phyloP scores from a whole-genome alignment of 2,888 invertebrate genomes.

The Chymomyza caudatula region DNA sequence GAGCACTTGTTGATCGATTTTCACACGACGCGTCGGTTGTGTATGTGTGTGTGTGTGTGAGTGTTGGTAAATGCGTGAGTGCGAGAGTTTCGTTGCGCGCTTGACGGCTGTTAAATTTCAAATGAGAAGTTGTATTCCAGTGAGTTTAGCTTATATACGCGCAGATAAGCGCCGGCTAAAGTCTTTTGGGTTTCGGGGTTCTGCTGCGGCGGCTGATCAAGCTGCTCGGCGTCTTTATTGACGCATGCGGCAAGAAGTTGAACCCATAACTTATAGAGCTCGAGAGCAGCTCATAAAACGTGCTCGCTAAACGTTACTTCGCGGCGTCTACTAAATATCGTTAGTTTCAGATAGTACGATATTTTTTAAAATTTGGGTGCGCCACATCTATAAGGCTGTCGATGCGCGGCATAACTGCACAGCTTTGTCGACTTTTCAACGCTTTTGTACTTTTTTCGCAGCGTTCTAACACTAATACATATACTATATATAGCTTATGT shows the following conservation, averaged over 20 bases:
- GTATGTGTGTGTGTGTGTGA: neutral
- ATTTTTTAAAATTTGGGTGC: constrained; percentile 21
- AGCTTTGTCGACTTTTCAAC: constrained; percentile 30
- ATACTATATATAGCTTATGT: neutral
- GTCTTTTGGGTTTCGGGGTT: neutral
- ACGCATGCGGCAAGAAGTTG: neutral
- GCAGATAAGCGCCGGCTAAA: constrained; percentile 56
- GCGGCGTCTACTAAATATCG: neutral
- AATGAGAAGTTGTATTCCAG: constrained; percentile 73
- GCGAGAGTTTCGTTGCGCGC: constrained; percentile 46
- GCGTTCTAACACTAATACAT: neutral
- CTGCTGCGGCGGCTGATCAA: constrained; percentile 7
- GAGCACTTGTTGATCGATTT: constrained; percentile 29
- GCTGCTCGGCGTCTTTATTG: neutral
- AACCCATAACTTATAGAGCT: neutral
- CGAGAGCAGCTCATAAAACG: neutral
- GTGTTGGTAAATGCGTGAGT: too few relatives aligned
- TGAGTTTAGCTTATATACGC: constrained; percentile 74
- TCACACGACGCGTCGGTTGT: constrained; percentile 34
- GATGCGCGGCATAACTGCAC: neutral
- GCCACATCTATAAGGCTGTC: constrained; percentile 21
- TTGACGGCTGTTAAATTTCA: constrained; percentile 70
- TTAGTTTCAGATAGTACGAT: constrained; percentile 32
- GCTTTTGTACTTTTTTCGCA: neutral
- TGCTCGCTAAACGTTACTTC: neutral